Evolutionary conservation across 2,888 invertebrate genomes (phyloP), one percentile per base, ranked within the genome.

Genomic region (Epinotia bilunana): DNA sequence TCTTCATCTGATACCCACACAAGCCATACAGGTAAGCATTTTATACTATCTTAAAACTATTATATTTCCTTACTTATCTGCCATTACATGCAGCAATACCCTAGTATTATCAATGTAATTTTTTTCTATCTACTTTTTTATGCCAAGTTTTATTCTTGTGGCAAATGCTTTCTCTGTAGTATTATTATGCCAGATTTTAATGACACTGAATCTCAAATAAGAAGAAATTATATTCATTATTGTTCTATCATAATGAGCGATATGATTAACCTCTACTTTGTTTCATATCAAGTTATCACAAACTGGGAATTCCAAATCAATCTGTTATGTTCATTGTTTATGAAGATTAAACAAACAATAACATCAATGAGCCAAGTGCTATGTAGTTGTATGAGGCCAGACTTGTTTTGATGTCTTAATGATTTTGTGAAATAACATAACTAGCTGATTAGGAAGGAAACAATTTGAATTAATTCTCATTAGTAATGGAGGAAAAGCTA

Each of bases 1-100:
- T 85, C 85, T 84, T 77, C 88, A 89, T 93, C 92, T 93, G 92
- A 92, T 91, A 92, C 82, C 86, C 84, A 85, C 85, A 87, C 82
- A 85, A 82, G 83, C 81, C 80, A 81, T 78, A 84, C 82, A 89
- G 91, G 91, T 91, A 82, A 87, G 33, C 60, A 20, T 18, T 5
- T 53, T 6, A 5, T 68, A 55, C 5, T 33, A 16, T 5, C 20
- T 39, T 16, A n/a, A 57, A 12, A 64, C 12, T 53, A 53, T 53
- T n/a, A 5, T n/a, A 53, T 55, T 67, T 57, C 39, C 12, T 20
- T 55, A 28, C 6, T 11, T 23, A 43, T 18, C 53, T 65, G 60
- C 69, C 60, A 28, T 43, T 57, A 43, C 46, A 11, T 69, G n/a
- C 9, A 13, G 23, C n/a, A 39, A 23, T 60, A 60, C n/a, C 23